A percentile compares a stretch with the other conserved stretches of the same genome.
Evolutionary conservation across 2,797 vertebrate genomes (phyloP).

Genomic region (Helostoma temminkii): DNA sequence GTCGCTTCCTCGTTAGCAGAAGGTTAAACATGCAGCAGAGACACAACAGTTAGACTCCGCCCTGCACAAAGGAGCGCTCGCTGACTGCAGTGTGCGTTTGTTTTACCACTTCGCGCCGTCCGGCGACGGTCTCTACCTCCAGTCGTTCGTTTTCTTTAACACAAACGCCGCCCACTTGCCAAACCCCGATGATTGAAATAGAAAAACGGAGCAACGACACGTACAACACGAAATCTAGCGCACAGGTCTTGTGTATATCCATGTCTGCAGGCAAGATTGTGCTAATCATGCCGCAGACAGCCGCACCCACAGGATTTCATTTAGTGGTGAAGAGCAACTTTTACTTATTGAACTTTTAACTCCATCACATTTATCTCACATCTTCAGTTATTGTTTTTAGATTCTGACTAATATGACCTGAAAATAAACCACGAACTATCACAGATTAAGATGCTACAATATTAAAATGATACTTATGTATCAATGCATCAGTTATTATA

Average conservation of each 20-base stretch:
- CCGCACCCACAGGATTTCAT: too few relatives aligned
- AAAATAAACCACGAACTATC: too few relatives aligned
- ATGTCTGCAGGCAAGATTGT: background rate
- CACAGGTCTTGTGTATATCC: too few relatives aligned
- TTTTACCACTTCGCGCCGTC: background rate
- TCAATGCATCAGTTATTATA: too few relatives aligned
- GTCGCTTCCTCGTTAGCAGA: constrained; percentile 57
- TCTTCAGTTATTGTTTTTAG: too few relatives aligned
- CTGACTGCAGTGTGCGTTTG: background rate
- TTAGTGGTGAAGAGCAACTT: background rate
- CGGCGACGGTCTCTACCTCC: background rate
- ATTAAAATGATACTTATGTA: too few relatives aligned
- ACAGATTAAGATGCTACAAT: too few relatives aligned
- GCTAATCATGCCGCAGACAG: background rate
- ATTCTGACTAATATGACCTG: too few relatives aligned
- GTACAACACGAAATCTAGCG: background rate
- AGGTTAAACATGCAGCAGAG: background rate
- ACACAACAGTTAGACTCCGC: constrained; percentile 46
- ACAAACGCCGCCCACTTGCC: constrained; percentile 29
- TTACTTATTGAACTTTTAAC: too few relatives aligned
- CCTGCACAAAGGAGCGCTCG: constrained; percentile 9
- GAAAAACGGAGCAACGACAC: constrained; percentile 1
- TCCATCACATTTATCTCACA: too few relatives aligned
- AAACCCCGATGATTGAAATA: fast-evolving
- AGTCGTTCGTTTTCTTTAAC: background rate